Evolutionary conservation across 2,113 vertebrate species (phyloP), one percentile per base, ranked within the genome.

Genomic region (Procavia capensis): DNA sequence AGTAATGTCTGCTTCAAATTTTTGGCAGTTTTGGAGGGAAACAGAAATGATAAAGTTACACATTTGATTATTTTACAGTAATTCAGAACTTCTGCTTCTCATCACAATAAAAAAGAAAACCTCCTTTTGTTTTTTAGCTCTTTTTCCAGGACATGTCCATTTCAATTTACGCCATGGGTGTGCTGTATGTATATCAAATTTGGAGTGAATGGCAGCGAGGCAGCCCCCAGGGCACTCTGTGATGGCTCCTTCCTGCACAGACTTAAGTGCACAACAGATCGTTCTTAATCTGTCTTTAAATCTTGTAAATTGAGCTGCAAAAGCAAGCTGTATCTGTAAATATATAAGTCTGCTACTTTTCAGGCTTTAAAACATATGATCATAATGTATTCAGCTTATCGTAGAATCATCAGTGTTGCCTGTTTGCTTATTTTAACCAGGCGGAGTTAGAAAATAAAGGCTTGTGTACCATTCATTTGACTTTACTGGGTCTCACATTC

Each of bases 31-130:
- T 87, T 88, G 29, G 47, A 86, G 94, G 96, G 95, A 92, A 74
- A 95, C 85, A 88, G 79, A 83, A 79, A 96, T 70, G 96, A 81
- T 95, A 88, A 92, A 89, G 84, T 96, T 93, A 93, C 96, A 88
- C 89, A 88, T 91, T 39, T 95, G 93, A 97, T 97, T 94, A 91
- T 87, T 93, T 96, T 96, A 97, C 95, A 96, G 95, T 86, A 95
- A 96, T 86, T 13, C 79, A 89, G 88, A 94, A 96, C 95, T 97
- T 96, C 96, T 95, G 96, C 88, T 97, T 96, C 95, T 97, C 95
- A 94, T 97, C 96, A 97, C 85, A 96, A 88, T 92, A 80, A 94
- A 95, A 96, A 93, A 76, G 24, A 61, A 94, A 3, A 5, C 10
- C 76, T 54, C 43, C 31, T 3, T 79, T 88, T 90, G n/a, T 91